Percentiles rank a stretch among this genome's conserved stretches.
phyloP scores from a whole-genome alignment of 2,797 vertebrate species.

The Merluccius polli region DNA sequence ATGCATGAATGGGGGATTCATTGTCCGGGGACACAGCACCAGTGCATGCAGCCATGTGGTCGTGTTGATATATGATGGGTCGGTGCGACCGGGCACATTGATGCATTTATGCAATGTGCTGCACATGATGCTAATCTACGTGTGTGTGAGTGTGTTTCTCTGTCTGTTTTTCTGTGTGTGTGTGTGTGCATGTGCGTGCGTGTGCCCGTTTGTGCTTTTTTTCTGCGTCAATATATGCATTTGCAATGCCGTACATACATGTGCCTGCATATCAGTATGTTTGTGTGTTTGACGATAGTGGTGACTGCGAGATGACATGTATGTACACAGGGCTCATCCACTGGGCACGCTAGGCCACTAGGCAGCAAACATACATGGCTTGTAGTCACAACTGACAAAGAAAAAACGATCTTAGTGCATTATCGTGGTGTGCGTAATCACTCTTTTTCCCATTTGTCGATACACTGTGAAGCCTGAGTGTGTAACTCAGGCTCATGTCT shows the following conservation, averaged over 20 bases:
- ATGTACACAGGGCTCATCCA: background rate
- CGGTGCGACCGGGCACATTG: background rate
- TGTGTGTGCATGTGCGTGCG: background rate
- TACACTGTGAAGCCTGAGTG: background rate
- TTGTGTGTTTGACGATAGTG: background rate
- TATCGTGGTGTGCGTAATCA: background rate
- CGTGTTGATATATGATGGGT: background rate
- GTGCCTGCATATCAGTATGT: background rate
- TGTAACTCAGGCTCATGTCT: no score
- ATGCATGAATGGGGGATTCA: conserved; percentile 45
- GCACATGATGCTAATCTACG: background rate
- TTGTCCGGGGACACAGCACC: background rate
- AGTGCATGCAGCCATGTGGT: background rate
- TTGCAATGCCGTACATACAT: background rate
- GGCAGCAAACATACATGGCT: background rate
- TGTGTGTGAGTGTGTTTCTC: background rate
- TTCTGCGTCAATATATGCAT: background rate
- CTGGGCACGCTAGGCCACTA: no score
- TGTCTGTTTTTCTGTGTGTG: background rate
- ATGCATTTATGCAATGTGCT: background rate
- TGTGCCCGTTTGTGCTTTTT: background rate
- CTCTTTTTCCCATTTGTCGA: background rate
- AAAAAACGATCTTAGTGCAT: background rate
- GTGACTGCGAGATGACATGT: background rate
- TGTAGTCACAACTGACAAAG: background rate